These are phyloP conservation scores for Anabacerthia variegaticeps DNA, from an alignment of 2,797 vertebrate genomes.

Conservation along the genomic window DNA sequence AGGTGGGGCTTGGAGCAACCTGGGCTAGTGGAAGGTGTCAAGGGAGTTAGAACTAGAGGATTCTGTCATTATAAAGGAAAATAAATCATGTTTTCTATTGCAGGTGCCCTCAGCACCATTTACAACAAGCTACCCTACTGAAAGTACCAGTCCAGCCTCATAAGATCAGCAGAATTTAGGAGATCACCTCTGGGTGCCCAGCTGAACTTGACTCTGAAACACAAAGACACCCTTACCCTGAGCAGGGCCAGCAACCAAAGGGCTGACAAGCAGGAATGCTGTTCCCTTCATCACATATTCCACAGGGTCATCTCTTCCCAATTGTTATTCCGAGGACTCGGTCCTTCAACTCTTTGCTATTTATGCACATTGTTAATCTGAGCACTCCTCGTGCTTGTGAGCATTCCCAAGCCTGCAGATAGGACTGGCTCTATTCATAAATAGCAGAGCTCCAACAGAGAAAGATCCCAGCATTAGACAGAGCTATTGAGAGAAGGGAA, in stretches of 20 bases:
- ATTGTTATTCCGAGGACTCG: not conserved
- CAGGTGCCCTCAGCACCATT: not conserved
- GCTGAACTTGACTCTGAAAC: not conserved
- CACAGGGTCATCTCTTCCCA: not conserved
- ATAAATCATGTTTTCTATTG: not conserved
- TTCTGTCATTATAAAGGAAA: not conserved
- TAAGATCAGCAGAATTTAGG: not conserved
- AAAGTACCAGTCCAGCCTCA: not conserved
- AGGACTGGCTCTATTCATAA: constrained; percentile 34
- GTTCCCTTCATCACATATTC: not conserved
- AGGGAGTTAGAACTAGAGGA: not conserved
- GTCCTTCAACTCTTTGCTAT: not conserved
- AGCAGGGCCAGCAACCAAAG: not conserved
- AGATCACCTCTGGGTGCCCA: not conserved
- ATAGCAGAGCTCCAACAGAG: constrained; percentile 28
- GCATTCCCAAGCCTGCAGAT: not conserved
- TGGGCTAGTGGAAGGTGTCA: not conserved
- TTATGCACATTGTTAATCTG: constrained; percentile 6
- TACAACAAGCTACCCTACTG: not conserved
- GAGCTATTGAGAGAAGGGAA: constrained; percentile 48
- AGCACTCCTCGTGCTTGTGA: not conserved
- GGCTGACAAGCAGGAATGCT: not conserved
- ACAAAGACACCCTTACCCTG: not conserved
- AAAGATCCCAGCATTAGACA: constrained; percentile 12
- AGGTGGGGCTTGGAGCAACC: not conserved